Evolutionary conservation across 2,888 invertebrate genomes (phyloP), one percentile per base, ranked within the genome.

Genomic region (Periphyllus acericola): DNA sequence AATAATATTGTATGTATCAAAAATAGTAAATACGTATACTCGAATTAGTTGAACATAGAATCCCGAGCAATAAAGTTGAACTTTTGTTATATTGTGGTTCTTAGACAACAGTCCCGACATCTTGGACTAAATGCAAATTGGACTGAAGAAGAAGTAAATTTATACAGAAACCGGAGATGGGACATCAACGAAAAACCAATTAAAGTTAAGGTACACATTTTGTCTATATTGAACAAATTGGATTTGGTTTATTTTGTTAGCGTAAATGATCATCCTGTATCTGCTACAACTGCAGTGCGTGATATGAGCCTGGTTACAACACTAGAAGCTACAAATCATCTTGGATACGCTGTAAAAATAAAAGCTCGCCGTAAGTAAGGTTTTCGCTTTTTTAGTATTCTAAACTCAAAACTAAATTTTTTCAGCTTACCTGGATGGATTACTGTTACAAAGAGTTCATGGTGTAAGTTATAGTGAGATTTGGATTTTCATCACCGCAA

Each of bases 261-360:
- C 89, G 95, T 96, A 0, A 95, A 95, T 66, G 96, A 96, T 0
- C 93, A 95, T 90, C 96, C 96, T 0, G 95, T 97, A 1, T 94
- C 95, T 32, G 96, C 96, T 0, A 94, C 94, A 3, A 95, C 95
- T 3, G 97, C 97, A 0, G 95, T 96, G 3, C 94, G 94, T 89
- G 97, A 96, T 90, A 96, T 97, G 96, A 93, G 94, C 89, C 92
- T 96, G n/a, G 94, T 97, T 6, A 94, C 95, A 9, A 95, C 96
- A 86, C 94, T 94, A 66, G 96, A 97, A 91, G 96, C 96, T 0
- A 94, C 94, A 0, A 92, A 93, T 40, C 95, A 95, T 90, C 92
- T 97, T 83, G 96, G 96, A 9, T 95, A 95, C 89, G 94, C 95
- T 0, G 94, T 96, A 80, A 94, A 95, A 82, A 95, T 96, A 90